Percentiles rank a stretch among this genome's conserved stretches.
phyloP scores from a whole-genome alignment of 2,113 vertebrate species.

The Caretta caretta region DNA sequence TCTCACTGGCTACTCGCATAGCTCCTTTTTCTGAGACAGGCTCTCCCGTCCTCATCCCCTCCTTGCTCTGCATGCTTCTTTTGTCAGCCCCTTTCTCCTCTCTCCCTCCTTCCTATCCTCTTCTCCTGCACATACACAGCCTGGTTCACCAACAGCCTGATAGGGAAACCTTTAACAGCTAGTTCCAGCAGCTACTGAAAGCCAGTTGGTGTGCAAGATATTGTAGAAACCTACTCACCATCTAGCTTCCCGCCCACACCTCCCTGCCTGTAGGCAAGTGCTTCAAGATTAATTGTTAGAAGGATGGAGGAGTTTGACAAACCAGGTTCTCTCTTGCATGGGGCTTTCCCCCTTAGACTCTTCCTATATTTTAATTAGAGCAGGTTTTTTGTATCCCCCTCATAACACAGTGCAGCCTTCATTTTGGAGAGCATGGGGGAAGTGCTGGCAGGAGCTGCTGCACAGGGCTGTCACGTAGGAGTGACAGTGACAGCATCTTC shows the following conservation, averaged over 20 bases:
- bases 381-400: not conserved
- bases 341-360: not conserved
- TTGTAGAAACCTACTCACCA: slow-evolving; percentile 62
- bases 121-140: not conserved
- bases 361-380: not conserved
- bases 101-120: not conserved
- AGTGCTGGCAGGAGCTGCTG: not conserved
- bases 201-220: slow-evolving; percentile 10
- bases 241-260: not conserved
- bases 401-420: too few species aligned
- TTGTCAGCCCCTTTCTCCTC: not conserved
- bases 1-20: rapidly evolving
- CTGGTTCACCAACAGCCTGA: not conserved
- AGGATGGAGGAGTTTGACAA: not conserved
- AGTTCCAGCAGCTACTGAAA: not conserved
- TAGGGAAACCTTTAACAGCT: not conserved
- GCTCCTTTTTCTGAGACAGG: not conserved
- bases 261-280: not conserved
- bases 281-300: not conserved
- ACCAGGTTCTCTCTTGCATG: not conserved
- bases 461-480: not conserved
- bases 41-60: not conserved
- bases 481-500: not conserved
- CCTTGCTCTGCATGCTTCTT: not conserved
- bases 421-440: not conserved